Evolutionary conservation across 2,113 vertebrate genomes (phyloP).

Genomic region (Gnathonemus longibarbis): DNA sequence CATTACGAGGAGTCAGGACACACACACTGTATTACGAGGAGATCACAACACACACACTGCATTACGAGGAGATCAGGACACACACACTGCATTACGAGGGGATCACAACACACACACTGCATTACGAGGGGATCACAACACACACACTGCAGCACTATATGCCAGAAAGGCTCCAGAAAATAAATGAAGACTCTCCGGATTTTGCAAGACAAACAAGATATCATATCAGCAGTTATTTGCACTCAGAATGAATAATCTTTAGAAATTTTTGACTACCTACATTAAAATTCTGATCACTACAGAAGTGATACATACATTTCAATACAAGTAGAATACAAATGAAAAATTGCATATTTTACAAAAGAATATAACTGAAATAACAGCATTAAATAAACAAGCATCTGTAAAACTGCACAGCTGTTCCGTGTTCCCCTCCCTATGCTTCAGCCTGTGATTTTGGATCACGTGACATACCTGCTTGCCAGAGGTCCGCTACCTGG

Average conservation of each 20-base stretch:
- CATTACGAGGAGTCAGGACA: not conserved
- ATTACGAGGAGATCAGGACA: not conserved
- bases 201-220: not conserved
- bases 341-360: not conserved
- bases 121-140: not conserved
- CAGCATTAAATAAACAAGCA: not conserved
- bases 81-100: not conserved
- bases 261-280: not conserved
- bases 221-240: not conserved
- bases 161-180: not conserved
- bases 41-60: no score
- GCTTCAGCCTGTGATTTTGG: not conserved
- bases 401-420: not conserved
- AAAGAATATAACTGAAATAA: not conserved
- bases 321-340: not conserved
- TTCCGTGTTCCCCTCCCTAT: not conserved
- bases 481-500: not conserved
- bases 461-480: not conserved
- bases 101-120: no score
- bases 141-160: not conserved
- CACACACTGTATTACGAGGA: not conserved
- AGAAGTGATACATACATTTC: not conserved
- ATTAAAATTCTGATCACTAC: not conserved
- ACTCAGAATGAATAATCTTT: not conserved
- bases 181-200: not conserved